Percentiles rank a stretch among this genome's conserved stretches.
These are phyloP conservation scores for Dryas iulia DNA, from an alignment of 1,140 invertebrate genomes.

Conservation along the genomic window DNA sequence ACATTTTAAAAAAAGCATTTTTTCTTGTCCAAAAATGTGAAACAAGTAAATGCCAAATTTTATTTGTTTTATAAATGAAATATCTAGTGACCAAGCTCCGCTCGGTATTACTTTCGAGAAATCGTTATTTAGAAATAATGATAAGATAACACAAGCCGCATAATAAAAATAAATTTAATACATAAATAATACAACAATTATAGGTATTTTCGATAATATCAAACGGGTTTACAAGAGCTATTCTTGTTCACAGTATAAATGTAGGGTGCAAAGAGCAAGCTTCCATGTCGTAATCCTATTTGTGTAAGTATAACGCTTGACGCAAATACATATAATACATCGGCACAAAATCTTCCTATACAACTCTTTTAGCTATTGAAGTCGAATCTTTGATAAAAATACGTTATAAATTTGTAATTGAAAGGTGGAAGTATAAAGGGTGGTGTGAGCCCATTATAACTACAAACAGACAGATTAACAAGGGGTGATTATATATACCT, in stretches of 20 bases:
- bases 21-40: too few relatives aligned
- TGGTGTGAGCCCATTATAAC: neutral
- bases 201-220: too few relatives aligned
- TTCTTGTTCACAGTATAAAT: conserved; percentile 13
- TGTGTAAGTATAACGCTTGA: neutral
- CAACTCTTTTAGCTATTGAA: neutral
- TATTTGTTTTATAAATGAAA: too few relatives aligned
- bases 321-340: neutral
- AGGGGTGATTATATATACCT: neutral
- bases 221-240: too few relatives aligned
- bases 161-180: too few relatives aligned
- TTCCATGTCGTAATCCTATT: neutral
- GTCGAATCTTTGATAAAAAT: neutral
- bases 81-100: too few relatives aligned
- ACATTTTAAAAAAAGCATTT: too few relatives aligned
- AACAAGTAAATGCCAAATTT: too few relatives aligned
- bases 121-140: too few relatives aligned
- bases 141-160: too few relatives aligned
- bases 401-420: neutral
- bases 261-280: neutral
- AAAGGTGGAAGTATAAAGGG: neutral
- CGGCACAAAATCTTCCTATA: neutral
- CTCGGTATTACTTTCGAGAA: too few relatives aligned
- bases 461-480: neutral
- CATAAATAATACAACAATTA: too few relatives aligned